These are phyloP conservation scores for Meandrusa payeni DNA, from an alignment of 2,888 invertebrate genomes.

Conservation along the genomic window DNA sequence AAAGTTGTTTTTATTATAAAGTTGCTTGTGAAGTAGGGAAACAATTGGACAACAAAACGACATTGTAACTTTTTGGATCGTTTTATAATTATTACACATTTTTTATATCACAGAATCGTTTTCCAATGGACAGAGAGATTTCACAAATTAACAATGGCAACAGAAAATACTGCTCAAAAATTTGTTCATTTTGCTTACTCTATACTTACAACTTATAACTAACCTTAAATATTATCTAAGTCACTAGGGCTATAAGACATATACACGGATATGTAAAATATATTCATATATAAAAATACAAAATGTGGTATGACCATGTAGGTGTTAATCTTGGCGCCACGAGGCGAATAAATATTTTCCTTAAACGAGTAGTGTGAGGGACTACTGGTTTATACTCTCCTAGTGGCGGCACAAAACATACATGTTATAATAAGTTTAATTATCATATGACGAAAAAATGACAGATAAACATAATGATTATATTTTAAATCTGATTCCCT, in stretches of 20 bases:
- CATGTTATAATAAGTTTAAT: too few relatives aligned
- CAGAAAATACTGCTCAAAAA: background rate
- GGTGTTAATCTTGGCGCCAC: too few relatives aligned
- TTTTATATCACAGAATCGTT: conserved; percentile 43
- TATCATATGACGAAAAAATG: too few relatives aligned
- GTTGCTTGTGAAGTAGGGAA: too few relatives aligned
- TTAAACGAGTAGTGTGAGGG: too few relatives aligned
- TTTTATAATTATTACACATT: conserved; percentile 29
- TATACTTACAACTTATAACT: background rate
- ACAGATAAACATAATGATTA: too few relatives aligned
- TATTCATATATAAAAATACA: background rate
- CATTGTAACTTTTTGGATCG: background rate
- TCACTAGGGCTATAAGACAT: background rate
- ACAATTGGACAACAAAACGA: too few relatives aligned
- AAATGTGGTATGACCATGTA: too few relatives aligned
- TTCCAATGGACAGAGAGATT: conserved; percentile 30
- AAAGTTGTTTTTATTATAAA: background rate
- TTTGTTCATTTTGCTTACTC: conserved; percentile 6
- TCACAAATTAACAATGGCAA: conserved; percentile 2
- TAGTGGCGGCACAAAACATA: too few relatives aligned
- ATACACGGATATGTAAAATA: background rate
- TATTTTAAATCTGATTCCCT: too few relatives aligned
- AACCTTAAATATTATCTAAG: conserved; percentile 15
- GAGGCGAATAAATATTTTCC: too few relatives aligned
- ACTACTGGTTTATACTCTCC: too few relatives aligned